phyloP scores from a whole-genome alignment of 2,888 invertebrate genomes.

The Coecobrya sp. region DNA sequence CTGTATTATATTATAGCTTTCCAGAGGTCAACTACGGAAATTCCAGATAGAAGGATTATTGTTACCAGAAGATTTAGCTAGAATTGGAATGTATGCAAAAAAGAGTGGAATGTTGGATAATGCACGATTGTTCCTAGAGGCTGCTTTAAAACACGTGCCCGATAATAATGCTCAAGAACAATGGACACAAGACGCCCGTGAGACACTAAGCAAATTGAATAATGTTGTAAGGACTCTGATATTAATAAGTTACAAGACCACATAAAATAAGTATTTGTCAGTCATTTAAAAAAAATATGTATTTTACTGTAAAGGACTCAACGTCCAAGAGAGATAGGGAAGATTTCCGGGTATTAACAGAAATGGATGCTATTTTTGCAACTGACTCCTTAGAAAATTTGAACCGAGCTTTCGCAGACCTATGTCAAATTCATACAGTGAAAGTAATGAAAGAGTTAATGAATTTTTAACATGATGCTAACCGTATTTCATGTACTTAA shows the following conservation, averaged over 20 bases:
- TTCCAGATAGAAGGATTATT: constrained; percentile 54
- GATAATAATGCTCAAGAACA: background rate
- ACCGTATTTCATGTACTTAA: background rate
- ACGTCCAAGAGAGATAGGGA: constrained; percentile 67
- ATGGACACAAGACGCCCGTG: background rate
- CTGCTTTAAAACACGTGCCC: constrained; percentile 8
- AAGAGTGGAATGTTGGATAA: constrained; percentile 57
- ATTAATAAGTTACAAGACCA: no score
- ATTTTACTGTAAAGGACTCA: background rate
- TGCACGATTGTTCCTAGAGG: constrained; percentile 72
- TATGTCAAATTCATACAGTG: constrained; percentile 63
- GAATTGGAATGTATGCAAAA: constrained; percentile 71
- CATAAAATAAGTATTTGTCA: no score
- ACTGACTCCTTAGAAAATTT: constrained; percentile 59
- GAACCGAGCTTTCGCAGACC: constrained; percentile 51
- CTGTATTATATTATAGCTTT: constrained; percentile 54
- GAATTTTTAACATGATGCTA: background rate
- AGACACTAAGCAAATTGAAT: background rate
- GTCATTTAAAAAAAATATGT: no score
- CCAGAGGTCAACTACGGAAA: constrained; percentile 38
- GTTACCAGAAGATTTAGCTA: constrained; percentile 60
- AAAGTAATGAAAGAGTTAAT: constrained; percentile 42
- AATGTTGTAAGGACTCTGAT: no score
- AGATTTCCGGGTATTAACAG: constrained; percentile 60
- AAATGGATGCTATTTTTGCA: constrained; percentile 73